Conservation (phyloP, 2,113 vertebrate species). For the Eurystomus gularis region DNA sequence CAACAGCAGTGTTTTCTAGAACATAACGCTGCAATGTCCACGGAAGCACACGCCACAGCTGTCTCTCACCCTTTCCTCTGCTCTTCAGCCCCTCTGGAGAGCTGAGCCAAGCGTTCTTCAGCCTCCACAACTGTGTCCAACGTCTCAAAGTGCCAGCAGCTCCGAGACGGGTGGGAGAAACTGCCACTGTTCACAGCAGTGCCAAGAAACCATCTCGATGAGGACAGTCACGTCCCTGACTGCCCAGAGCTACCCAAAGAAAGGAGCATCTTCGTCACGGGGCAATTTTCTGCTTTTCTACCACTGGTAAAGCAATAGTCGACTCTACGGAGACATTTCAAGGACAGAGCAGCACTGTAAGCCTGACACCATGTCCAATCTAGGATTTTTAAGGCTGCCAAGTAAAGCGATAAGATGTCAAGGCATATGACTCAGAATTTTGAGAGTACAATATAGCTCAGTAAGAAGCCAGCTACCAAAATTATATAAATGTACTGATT, state of each 20-base stretch:
- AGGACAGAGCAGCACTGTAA: not conserved
- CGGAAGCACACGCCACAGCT: rapidly evolving
- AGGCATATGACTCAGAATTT: conserved; percentile 52
- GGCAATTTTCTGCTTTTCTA: not conserved
- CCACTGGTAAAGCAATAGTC: not conserved
- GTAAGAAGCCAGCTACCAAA: conserved; percentile 30
- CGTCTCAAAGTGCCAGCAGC: not conserved
- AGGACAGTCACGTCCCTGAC: not conserved
- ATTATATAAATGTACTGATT: conserved; percentile 31
- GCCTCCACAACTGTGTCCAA: not conserved
- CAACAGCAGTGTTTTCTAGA: not conserved
- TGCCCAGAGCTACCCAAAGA: not conserved
- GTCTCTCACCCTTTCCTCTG: not conserved
- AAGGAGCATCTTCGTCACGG: not conserved
- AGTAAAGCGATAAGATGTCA: conserved; percentile 39
- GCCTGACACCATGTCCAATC: not conserved
- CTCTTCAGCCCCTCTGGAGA: not conserved
- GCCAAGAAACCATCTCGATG: rapidly evolving
- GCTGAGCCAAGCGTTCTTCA: not conserved
- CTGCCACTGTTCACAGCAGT: not conserved
- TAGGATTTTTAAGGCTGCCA: conserved; percentile 26
- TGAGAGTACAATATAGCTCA: conserved; percentile 26
- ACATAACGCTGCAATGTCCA: not conserved
- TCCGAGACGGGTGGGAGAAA: not conserved
- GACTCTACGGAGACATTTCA: not conserved